A percentile compares a stretch with the other conserved stretches of the same genome.
Evolutionary conservation across 2,113 vertebrate genomes (phyloP).

Genomic region (Maccullochella peelii): DNA sequence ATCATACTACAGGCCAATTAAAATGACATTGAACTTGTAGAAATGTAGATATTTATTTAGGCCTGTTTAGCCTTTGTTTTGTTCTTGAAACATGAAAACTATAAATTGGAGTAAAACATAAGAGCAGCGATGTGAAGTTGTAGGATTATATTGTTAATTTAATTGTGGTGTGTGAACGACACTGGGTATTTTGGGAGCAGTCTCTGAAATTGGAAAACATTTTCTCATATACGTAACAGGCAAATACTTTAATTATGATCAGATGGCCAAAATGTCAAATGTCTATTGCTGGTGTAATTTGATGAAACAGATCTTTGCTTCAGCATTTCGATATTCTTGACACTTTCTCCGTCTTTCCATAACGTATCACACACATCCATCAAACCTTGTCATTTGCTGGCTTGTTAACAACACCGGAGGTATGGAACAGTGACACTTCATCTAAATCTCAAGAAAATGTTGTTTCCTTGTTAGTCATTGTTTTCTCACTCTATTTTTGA

Average conservation of each 20-base stretch:
- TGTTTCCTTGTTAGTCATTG: constrained; percentile 73
- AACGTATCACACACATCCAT: constrained; percentile 48
- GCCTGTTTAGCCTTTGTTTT: not conserved
- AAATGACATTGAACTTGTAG: not conserved
- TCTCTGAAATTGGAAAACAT: not conserved
- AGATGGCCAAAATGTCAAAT: not conserved
- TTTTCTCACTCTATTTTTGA: constrained; percentile 80
- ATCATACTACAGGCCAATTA: not conserved
- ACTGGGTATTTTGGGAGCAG: not conserved
- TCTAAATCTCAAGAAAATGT: constrained; percentile 68
- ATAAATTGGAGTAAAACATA: not conserved
- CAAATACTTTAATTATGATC: not conserved
- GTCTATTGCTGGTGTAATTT: not conserved
- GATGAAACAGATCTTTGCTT: not conserved
- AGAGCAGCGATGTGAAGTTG: not conserved
- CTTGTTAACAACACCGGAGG: constrained; percentile 69
- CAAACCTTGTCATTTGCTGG: constrained; percentile 55
- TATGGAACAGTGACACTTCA: constrained; percentile 65
- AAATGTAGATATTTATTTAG: not conserved
- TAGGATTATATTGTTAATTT: not conserved
- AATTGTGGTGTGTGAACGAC: not conserved
- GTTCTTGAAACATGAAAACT: not conserved
- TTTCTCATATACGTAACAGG: not conserved
- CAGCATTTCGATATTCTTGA: not conserved
- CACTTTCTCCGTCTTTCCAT: constrained; percentile 14